Conservation (phyloP, 2,797 vertebrate species). For the Limnodromus scolopaceus region DNA sequence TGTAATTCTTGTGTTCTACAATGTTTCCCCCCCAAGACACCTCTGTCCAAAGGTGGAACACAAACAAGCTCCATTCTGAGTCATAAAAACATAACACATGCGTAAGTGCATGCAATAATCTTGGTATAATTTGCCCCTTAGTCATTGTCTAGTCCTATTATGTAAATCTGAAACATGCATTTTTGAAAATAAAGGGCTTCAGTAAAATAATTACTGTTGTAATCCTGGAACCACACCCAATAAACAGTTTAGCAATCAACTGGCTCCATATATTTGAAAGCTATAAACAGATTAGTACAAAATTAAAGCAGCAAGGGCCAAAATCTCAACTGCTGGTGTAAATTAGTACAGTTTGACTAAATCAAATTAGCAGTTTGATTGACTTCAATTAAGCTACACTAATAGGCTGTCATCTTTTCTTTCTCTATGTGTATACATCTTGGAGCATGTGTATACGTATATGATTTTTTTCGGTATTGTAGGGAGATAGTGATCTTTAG, state of each 20-base stretch:
- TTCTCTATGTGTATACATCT: background rate
- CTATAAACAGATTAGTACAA: slow-evolving; percentile 66
- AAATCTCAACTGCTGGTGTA: slow-evolving; percentile 49
- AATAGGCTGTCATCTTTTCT: slow-evolving; percentile 28
- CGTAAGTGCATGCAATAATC: slow-evolving; percentile 76
- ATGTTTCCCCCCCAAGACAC: slow-evolving; percentile 34
- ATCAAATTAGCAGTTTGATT: slow-evolving; percentile 65
- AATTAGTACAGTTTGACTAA: slow-evolving; percentile 39
- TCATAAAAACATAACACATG: slow-evolving; percentile 76
- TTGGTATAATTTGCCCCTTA: slow-evolving; percentile 80
- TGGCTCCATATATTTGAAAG: slow-evolving; percentile 63
- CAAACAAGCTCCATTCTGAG: slow-evolving; percentile 77
- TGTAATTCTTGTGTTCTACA: slow-evolving; percentile 58
- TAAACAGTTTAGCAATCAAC: slow-evolving; percentile 67
- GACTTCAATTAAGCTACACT: slow-evolving; percentile 35
- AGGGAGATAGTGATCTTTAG: background rate
- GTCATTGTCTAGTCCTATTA: slow-evolving; percentile 81
- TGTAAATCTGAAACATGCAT: slow-evolving; percentile 73
- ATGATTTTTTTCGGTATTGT: background rate
- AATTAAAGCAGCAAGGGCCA: slow-evolving; percentile 37
- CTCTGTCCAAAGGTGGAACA: slow-evolving; percentile 73
- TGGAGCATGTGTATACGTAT: background rate
- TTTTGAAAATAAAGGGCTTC: slow-evolving; percentile 74
- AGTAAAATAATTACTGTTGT: slow-evolving; percentile 73
- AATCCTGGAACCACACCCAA: slow-evolving; percentile 69